Conservation (phyloP, 2,888 invertebrate genomes). For the Brassicogethes aeneus region DNA sequence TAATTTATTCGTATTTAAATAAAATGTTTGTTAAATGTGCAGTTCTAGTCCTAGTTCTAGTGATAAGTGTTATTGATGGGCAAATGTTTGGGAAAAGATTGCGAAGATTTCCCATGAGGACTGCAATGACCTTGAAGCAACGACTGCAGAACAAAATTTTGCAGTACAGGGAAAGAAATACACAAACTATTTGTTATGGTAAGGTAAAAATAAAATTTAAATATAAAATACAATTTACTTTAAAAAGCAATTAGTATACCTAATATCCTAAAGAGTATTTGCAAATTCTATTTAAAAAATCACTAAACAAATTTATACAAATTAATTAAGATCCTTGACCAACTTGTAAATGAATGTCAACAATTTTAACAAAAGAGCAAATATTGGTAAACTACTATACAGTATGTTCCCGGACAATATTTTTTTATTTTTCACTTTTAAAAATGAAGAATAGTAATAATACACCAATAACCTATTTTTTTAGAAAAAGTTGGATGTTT, state of each 20-base stretch:
- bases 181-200: slow-evolving; percentile 31
- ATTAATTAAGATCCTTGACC: too few species aligned
- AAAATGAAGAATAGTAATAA: too few species aligned
- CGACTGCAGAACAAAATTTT: slow-evolving; percentile 24
- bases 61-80: slow-evolving; percentile 6
- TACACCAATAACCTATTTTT: too few species aligned
- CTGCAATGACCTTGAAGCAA: slow-evolving; percentile 24
- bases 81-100: slow-evolving; percentile 15
- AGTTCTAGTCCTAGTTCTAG: slow-evolving; percentile 3
- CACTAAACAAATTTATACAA: too few species aligned
- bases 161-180: slow-evolving; percentile 25
- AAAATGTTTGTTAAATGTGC: slow-evolving; percentile 1
- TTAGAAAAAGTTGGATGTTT: slow-evolving; percentile 51
- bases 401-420: too few species aligned
- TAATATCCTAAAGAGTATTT: background rate
- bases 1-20: background rate
- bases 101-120: slow-evolving; percentile 20
- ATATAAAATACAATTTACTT: background rate
- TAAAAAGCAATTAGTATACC: background rate
- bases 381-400: too few species aligned
- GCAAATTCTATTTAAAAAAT: background rate
- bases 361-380: too few species aligned
- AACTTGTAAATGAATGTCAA: too few species aligned
- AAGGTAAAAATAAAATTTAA: slow-evolving; percentile 13
- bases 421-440: too few species aligned